Percentiles rank a stretch among this genome's conserved stretches.
These are phyloP conservation scores for Oscheius myriophilus DNA, from an alignment of 2,888 invertebrate species.

Conservation along the genomic window DNA sequence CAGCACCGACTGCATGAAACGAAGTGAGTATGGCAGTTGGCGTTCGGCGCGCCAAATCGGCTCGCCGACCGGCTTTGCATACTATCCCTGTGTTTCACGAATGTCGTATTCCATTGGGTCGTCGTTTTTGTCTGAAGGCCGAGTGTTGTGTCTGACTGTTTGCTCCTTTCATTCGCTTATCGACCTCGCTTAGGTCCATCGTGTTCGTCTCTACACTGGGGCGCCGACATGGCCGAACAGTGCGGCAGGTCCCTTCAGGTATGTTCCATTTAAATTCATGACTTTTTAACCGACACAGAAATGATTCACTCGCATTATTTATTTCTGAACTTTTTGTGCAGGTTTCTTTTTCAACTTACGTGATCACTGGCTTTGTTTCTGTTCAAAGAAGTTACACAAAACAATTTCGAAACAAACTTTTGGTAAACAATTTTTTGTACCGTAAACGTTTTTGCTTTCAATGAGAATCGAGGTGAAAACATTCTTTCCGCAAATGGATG, in stretches of 20 bases:
- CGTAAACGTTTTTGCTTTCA: too few relatives aligned
- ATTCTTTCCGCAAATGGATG: too few relatives aligned
- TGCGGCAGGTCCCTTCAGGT: conserved; percentile 33
- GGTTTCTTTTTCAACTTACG: too few relatives aligned
- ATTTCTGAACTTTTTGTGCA: too few relatives aligned
- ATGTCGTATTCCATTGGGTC: conserved; percentile 20
- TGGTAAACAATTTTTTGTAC: too few relatives aligned
- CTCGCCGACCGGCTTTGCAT: conserved; percentile 24
- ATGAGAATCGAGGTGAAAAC: too few relatives aligned
- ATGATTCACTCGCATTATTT: too few relatives aligned
- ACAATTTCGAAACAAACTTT: too few relatives aligned
- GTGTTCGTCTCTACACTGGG: conserved; percentile 31
- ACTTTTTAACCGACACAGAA: too few relatives aligned
- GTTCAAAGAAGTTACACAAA: too few relatives aligned
- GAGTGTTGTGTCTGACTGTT: neutral
- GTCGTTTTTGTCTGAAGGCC: conserved; percentile 17
- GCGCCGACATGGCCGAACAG: conserved; percentile 37
- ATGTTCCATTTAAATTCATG: neutral
- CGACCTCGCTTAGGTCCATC: conserved; percentile 24
- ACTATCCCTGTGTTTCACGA: conserved; percentile 27
- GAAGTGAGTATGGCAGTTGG: conserved; percentile 16
- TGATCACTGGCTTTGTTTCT: too few relatives aligned
- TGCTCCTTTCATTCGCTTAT: neutral
- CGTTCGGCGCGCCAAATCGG: conserved; percentile 22
- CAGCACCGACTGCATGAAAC: conserved; percentile 20